Percentiles rank a stretch among this genome's conserved stretches.
These are phyloP conservation scores for Drosophila nigricruria DNA, from an alignment of 2,888 invertebrate genomes.

Conservation along the genomic window DNA sequence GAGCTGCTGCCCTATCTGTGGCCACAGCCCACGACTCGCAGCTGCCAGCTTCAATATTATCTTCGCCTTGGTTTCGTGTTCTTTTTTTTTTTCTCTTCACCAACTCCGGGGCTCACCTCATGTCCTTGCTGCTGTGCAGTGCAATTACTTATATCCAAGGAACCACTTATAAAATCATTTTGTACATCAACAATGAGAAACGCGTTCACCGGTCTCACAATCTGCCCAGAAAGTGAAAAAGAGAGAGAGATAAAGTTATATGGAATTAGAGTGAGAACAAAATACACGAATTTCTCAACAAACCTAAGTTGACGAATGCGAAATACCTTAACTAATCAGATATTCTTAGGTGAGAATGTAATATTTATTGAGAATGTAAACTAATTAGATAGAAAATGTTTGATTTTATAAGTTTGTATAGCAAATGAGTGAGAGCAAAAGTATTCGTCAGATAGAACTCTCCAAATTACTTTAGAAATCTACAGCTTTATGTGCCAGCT, in stretches of 20 bases:
- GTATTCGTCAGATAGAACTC: too few species aligned
- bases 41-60: constrained; percentile 44
- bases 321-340: neutral
- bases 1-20: constrained; percentile 62
- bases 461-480: too few species aligned
- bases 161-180: constrained; percentile 98
- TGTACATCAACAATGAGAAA: constrained; percentile 98
- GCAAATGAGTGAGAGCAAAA: too few species aligned
- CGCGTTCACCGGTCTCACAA: constrained; percentile 94
- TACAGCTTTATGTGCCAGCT: too few species aligned
- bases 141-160: constrained; percentile 96
- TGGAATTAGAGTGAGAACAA: constrained; percentile 32
- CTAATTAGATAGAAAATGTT: too few species aligned
- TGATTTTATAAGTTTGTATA: too few species aligned
- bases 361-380: too few species aligned
- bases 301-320: neutral
- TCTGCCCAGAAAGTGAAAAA: constrained; percentile 86
- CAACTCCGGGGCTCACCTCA: constrained; percentile 87
- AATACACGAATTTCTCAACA: constrained; percentile 5
- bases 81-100: constrained; percentile 5
- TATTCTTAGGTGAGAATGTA: neutral
- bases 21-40: constrained; percentile 61
- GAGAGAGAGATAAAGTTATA: constrained; percentile 35
- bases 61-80: neutral
- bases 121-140: constrained; percentile 95